Evolutionary conservation across 2,797 vertebrate species (phyloP).

Genomic region (Paguma larvata): DNA sequence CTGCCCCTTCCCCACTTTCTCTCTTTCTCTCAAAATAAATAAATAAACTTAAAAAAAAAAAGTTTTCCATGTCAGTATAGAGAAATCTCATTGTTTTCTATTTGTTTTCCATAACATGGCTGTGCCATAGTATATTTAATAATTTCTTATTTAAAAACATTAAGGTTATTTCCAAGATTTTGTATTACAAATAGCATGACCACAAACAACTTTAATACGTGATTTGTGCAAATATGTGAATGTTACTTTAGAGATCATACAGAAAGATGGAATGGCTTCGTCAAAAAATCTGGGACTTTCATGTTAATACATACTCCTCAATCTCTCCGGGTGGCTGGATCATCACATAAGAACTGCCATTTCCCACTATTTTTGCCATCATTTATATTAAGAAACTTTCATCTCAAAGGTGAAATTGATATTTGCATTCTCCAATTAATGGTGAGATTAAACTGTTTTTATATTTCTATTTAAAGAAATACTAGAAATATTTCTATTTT

Average conservation of each 20-base stretch:
- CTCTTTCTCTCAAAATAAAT: no score
- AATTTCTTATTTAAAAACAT: neutral
- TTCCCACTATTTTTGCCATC: neutral
- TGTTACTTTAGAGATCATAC: neutral
- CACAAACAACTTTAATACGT: neutral
- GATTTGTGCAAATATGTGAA: neutral
- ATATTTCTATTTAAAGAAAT: no score
- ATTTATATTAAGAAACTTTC: neutral
- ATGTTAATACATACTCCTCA: neutral
- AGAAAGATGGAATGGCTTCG: neutral
- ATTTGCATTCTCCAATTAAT: neutral
- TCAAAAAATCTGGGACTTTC: neutral
- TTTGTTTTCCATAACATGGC: neutral
- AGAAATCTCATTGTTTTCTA: neutral
- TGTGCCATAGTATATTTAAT: neutral
- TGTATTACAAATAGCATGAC: neutral
- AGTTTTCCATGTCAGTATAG: neutral
- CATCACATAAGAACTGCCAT: neutral
- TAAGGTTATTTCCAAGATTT: neutral
- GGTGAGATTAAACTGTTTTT: neutral
- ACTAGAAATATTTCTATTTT: no score
- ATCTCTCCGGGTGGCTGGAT: neutral
- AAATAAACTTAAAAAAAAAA: neutral
- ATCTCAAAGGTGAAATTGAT: neutral
- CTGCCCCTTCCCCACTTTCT: no score